Percentiles rank a stretch among this genome's conserved stretches.
These are phyloP conservation scores for Meandrina meandrites DNA, from an alignment of 92 coral and sea anemone genomes.

Conservation along the genomic window DNA sequence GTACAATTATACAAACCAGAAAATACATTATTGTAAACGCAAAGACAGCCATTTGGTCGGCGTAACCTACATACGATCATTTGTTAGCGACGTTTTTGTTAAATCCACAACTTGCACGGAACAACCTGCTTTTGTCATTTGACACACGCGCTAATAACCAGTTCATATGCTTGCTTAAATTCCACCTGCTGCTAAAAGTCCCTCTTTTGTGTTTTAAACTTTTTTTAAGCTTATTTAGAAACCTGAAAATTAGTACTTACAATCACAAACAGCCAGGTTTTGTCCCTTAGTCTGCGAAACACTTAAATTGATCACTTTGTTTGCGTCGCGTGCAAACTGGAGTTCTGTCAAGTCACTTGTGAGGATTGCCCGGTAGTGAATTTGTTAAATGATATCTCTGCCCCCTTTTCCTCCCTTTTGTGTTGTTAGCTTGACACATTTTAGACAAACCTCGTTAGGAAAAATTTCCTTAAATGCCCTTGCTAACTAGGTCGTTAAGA, in stretches of 20 bases:
- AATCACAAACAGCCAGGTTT: neutral
- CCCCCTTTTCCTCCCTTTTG: neutral
- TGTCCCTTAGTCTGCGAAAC: neutral
- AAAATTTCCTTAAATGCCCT: neutral
- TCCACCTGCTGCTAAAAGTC: conserved; percentile 12
- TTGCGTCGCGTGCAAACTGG: neutral
- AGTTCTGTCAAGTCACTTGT: neutral
- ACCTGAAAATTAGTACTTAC: conserved; percentile 1
- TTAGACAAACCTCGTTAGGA: conserved; percentile 29
- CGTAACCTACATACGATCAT: neutral
- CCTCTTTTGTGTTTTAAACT: neutral
- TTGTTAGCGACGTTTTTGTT: neutral
- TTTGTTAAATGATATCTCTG: conserved; percentile 14
- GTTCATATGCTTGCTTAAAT: conserved; percentile 16
- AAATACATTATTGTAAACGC: neutral
- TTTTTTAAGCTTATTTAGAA: neutral
- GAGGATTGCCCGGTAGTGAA: neutral
- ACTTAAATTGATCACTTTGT: neutral
- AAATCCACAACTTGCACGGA: neutral
- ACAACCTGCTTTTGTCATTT: conserved; percentile 16
- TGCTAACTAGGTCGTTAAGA: conserved; percentile 18
- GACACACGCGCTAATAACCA: conserved; percentile 8
- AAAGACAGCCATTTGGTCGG: neutral
- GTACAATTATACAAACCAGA: neutral
- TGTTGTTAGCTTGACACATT: neutral